Evolutionary conservation across 2,888 invertebrate genomes (phyloP), one percentile per base, ranked within the genome.

Genomic region (Erebia palarica): DNA sequence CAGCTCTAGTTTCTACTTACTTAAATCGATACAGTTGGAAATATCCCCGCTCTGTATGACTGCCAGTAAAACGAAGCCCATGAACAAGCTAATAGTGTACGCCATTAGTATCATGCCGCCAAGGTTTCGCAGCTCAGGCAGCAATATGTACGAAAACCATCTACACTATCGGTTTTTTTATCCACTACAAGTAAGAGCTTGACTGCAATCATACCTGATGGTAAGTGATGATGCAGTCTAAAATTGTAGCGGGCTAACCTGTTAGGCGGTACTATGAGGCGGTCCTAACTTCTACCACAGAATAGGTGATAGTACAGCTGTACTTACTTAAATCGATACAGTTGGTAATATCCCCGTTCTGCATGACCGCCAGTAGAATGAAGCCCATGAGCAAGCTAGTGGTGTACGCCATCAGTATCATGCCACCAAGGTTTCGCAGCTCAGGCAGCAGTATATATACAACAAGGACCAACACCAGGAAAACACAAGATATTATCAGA

Each of bases 61-160:
- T 9, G 94, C 93, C 65, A 96, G 82, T 65, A 94, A 88, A 1
- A 94, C 78, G 82, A 96, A 97, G 1, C 95, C 95, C 0, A 94
- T 82, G 96, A 95, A 83, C 97, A 96, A 69, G 95, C n/a, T n/a
- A n/a, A n/a, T n/a, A n/a, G n/a, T n/a, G n/a, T n/a, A n/a, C n/a
- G n/a, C 95, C 94, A 96, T 96, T 66, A 97, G 87, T 0, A 96
- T 95, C 81, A 95, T 94, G 9, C 96, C 96, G 73, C 96, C 96
- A 8, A 96, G 92, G 83, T 96, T 97, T 49, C 73, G 61, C 18
- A 77, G 65, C 8, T 75, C 76, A 4, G 76, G 75, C 18, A 77
- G 27, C 27, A 27, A 27, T 27, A 27, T 27, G 27, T 27, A 27
- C 3, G 27, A 27, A 4, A 27, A 27, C 3, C 27, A 3, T 0